Conservation (phyloP, 2,797 vertebrate species). For the Gymnopithys bicolor region DNA sequence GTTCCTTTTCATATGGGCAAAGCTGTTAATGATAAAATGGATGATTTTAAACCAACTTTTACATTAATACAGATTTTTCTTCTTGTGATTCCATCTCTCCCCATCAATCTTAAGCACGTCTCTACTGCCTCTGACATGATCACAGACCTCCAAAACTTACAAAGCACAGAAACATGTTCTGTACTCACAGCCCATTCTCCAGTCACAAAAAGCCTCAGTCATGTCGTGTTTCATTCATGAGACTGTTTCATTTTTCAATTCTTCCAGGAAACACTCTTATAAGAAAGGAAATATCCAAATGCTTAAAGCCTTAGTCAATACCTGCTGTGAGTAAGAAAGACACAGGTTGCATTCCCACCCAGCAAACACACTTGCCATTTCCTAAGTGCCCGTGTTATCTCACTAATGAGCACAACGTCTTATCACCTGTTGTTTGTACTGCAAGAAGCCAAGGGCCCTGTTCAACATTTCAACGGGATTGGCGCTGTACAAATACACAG, state of each 20-base stretch:
- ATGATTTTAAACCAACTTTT: neutral
- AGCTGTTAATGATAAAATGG: neutral
- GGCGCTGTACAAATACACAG: neutral
- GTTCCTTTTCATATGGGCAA: neutral
- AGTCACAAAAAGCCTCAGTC: neutral
- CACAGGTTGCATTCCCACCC: neutral
- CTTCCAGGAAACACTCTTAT: neutral
- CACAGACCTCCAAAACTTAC: neutral
- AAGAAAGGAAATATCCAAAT: neutral
- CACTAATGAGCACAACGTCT: neutral
- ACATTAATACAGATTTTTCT: neutral
- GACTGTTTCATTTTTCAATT: neutral
- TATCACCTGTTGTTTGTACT: slow-evolving; percentile 21
- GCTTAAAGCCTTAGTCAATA: slow-evolving; percentile 14
- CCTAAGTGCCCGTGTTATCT: neutral
- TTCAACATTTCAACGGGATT: neutral
- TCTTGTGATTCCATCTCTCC: neutral
- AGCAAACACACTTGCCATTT: slow-evolving; percentile 1
- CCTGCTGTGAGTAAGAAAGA: neutral
- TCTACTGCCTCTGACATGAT: neutral
- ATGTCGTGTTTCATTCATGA: neutral
- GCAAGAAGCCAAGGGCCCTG: slow-evolving; percentile 4
- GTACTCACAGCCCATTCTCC: neutral
- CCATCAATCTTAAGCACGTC: neutral
- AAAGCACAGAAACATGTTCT: neutral